Evolutionary conservation across 2,888 invertebrate species (phyloP).

Genomic region (Disparrhopalites patrizii): DNA sequence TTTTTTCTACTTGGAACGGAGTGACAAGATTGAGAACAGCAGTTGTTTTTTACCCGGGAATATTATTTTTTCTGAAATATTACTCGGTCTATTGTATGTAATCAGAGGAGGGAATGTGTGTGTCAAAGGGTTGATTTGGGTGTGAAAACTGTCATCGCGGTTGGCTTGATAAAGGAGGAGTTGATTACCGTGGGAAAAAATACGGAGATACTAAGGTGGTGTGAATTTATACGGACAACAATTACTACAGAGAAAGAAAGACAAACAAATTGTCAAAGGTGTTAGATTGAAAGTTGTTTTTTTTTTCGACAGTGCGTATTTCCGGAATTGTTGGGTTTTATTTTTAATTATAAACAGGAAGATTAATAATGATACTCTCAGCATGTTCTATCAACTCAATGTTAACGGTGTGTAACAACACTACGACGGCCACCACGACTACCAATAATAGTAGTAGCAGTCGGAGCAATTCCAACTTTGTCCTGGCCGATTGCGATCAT

Average conservation of each 20-base stretch:
- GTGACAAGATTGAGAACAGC: not conserved
- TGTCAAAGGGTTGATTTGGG: not conserved
- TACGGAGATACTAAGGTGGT: no score
- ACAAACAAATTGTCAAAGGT: no score
- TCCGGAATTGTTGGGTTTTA: no score
- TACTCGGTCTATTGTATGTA: not conserved
- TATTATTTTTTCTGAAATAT: not conserved
- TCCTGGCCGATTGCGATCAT: not conserved
- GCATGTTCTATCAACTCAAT: slow-evolving; percentile 33
- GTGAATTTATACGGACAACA: no score
- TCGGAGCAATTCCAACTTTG: slow-evolving; percentile 3
- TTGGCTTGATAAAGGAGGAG: no score
- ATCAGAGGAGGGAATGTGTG: not conserved
- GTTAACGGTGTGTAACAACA: slow-evolving; percentile 18
- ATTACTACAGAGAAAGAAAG: no score
- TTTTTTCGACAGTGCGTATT: no score
- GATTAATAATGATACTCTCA: slow-evolving; percentile 32
- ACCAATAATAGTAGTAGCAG: slow-evolving; percentile 3
- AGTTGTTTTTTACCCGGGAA: not conserved
- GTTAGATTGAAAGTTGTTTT: no score
- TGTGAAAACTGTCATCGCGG: no score
- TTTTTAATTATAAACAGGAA: no score
- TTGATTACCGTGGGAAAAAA: no score
- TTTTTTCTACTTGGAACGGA: no score
- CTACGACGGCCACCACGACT: not conserved